Base-by-base conservation (phyloP, 2,888 invertebrate species). In the Melieria omissa region DNA sequence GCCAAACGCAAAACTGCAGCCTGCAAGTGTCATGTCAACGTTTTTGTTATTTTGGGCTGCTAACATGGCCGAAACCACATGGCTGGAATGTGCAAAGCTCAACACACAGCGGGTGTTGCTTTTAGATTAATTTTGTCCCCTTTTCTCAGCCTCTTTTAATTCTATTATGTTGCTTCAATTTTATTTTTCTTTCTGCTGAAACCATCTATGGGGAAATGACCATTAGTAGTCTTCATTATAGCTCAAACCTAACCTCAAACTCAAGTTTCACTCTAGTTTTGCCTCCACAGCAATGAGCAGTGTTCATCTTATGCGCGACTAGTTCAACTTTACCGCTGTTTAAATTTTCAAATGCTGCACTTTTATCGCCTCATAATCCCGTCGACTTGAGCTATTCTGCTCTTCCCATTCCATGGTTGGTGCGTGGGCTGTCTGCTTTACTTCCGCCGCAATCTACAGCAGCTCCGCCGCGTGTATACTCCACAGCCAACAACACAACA, bases 361-460 rank as follows among this genome's bases (percentile, higher is more conserved):
- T 29, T 29, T 29, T 29, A 3, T 29, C 29, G 29, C 29, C 29
- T 29, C 29, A 29, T 2, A 29, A 29, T 29, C 29, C 29, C 29
- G 29, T 29, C 29, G 3, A 29, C 29, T 29, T 29, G 29, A 29
- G 41, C 16, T 46, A 44, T 60, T 29, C 65, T 3, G 14, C 12
- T 41, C 47, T 44, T 47, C 4, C n/a, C 41, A 9, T n/a, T 12
- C 63, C 45, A 44, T 8, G 52, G 52, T 63, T 54, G 14, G 12
- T 29, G 8, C 6, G 57, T 42, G 63, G 62, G 45, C 65, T 52
- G 67, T 67, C 68, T 71, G 57, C 54, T 61, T 61, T 61, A 54
- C 55, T 72, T 72, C 71, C 67, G 71, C 49, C 63, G 10, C 49
- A 68, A 68, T 60, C 60, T 58, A 14, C 52, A 45, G 16, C 47